These are phyloP conservation scores for Meteorus colon DNA, from an alignment of 2,888 invertebrate species.

Conservation along the genomic window DNA sequence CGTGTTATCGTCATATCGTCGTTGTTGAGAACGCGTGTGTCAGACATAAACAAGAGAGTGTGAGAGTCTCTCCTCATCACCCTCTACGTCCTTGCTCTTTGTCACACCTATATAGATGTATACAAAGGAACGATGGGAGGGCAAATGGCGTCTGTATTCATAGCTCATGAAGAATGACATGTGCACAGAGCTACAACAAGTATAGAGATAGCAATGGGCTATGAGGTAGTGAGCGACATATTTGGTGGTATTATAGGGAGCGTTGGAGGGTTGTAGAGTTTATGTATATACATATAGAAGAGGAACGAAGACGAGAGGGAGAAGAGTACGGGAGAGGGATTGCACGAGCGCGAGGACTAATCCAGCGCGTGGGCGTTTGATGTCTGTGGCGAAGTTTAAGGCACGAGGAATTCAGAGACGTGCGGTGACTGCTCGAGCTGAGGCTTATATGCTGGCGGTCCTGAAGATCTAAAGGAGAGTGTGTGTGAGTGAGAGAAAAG, in stretches of 20 bases:
- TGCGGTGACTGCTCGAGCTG: conserved; percentile 33
- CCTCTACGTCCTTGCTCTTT: conserved; percentile 28
- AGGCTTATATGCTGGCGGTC: conserved; percentile 5
- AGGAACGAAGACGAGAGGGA: conserved; percentile 1
- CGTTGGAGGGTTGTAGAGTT: conserved; percentile 29
- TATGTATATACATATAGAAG: conserved; percentile 27
- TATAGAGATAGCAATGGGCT: neutral
- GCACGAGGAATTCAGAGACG: conserved; percentile 36
- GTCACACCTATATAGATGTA: conserved; percentile 17
- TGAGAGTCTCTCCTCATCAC: neutral
- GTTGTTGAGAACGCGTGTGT: conserved; percentile 39
- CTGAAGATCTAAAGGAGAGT: conserved; percentile 23
- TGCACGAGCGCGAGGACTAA: conserved; percentile 51
- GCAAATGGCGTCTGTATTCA: conserved; percentile 56
- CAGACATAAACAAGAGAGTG: conserved; percentile 52
- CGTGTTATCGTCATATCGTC: conserved; percentile 5
- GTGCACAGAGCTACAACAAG: conserved; percentile 51
- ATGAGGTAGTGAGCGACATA: neutral
- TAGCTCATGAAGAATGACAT: conserved; percentile 61
- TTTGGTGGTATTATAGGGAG: conserved; percentile 19
- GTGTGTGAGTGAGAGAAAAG: conserved; percentile 13
- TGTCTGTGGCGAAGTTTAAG: conserved; percentile 56
- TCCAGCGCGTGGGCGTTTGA: conserved; percentile 64
- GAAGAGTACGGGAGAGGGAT: conserved; percentile 19
- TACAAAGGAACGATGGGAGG: conserved; percentile 37